Evolutionary conservation across 2,113 vertebrate species (phyloP).

Genomic region (Smithornis capensis): DNA sequence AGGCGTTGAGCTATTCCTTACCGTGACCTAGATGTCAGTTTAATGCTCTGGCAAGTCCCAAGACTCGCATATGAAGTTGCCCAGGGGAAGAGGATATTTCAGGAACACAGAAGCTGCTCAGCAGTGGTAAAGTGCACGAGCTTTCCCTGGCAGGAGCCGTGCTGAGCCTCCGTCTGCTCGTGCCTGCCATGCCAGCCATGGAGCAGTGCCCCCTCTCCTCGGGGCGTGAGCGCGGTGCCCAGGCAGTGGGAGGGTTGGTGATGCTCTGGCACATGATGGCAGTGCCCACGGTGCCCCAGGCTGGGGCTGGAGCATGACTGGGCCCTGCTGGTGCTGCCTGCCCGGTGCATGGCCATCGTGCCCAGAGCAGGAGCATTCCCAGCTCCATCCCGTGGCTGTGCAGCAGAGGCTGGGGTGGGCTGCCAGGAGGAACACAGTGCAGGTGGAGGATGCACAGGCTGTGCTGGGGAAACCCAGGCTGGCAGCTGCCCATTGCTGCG

Average conservation of each 20-base stretch:
- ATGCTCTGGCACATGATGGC: neutral
- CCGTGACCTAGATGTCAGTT: constrained; percentile 55
- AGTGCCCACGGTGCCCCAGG: neutral
- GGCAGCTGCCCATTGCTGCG: fast-evolving
- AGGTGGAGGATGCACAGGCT: neutral
- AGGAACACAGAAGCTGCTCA: constrained; percentile 49
- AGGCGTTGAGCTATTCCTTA: constrained; percentile 36
- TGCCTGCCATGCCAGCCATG: neutral
- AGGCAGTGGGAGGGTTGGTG: neutral
- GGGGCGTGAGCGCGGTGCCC: fast-evolving
- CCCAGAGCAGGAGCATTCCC: neutral
- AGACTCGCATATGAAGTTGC: constrained; percentile 8
- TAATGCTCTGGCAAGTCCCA: constrained; percentile 32
- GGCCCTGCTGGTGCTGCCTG: neutral
- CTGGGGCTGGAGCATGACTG: fast-evolving
- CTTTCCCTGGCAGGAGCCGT: constrained; percentile 38
- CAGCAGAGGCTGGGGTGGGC: neutral
- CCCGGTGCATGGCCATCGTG: fast-evolving
- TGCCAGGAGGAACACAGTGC: fast-evolving
- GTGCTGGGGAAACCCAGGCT: neutral
- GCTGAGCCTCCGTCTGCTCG: constrained; percentile 45
- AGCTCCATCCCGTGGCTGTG: fast-evolving
- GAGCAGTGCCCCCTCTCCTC: neutral
- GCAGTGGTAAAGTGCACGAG: constrained; percentile 20
- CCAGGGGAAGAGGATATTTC: constrained; percentile 51